phyloP scores from a whole-genome alignment of 2,888 invertebrate species.

The Cheilosia pagana region DNA sequence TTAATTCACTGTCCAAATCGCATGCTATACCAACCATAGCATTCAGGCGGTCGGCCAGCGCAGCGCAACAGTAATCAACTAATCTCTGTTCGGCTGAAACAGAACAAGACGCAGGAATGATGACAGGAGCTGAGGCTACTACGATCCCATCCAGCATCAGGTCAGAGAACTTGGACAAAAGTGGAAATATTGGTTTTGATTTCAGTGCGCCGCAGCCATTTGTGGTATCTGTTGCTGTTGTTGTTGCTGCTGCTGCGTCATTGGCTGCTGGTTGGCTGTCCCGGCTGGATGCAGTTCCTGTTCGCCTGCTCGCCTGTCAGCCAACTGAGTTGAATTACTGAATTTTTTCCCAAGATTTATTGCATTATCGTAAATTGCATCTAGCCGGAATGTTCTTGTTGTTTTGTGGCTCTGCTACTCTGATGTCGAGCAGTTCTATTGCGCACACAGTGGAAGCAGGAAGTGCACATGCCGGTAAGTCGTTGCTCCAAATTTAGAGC shows the following conservation, averaged over 20 bases:
- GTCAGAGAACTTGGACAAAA: conserved; percentile 71
- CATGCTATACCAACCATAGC: conserved; percentile 42
- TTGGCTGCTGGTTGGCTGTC: conserved; percentile 3
- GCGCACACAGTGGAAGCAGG: conserved; percentile 31
- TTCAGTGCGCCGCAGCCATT: conserved; percentile 53
- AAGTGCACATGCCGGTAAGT: conserved; percentile 36
- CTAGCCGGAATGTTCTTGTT: conserved; percentile 58
- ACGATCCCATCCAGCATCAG: conserved; percentile 19
- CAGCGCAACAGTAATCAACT: conserved; percentile 58
- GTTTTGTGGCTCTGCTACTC: conserved; percentile 46
- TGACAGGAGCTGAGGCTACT: conserved; percentile 51
- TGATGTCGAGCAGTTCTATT: conserved; percentile 46
- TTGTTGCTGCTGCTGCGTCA: conserved; percentile 8
- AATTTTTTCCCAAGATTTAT: conserved; percentile 72
- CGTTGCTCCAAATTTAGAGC: conserved; percentile 64
- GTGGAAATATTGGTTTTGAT: conserved; percentile 75
- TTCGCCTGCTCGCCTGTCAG: conserved; percentile 63
- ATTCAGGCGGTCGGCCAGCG: conserved; percentile 29
- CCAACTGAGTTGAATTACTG: conserved; percentile 69
- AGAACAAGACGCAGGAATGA: conserved; percentile 50
- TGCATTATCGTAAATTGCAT: conserved; percentile 74
- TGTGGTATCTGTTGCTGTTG: conserved; percentile 37
- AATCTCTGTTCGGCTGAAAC: conserved; percentile 50
- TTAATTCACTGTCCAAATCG: conserved; percentile 53
- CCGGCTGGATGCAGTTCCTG: conserved; percentile 63